phyloP scores from a whole-genome alignment of 2,797 vertebrate genomes.

The Myripristis jacobus region DNA sequence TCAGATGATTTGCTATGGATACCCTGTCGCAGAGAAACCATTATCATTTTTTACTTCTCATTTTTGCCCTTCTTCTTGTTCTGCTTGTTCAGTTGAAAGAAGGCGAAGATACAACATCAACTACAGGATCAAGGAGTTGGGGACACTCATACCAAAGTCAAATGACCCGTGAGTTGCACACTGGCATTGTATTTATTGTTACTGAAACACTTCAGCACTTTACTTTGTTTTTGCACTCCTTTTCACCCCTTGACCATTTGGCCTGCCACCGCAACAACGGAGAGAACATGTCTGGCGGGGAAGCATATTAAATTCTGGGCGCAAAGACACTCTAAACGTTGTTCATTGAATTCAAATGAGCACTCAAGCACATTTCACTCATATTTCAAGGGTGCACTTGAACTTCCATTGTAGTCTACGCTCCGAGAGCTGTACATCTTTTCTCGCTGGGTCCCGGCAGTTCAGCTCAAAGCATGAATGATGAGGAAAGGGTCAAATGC shows the following conservation, averaged over 20 bases:
- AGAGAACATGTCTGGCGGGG: slow-evolving; percentile 32
- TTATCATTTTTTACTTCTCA: slow-evolving; percentile 28
- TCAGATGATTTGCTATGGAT: slow-evolving; percentile 6
- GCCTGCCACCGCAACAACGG: slow-evolving; percentile 25
- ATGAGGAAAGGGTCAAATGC: slow-evolving; percentile 78
- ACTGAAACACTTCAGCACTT: slow-evolving; percentile 33
- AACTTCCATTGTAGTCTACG: slow-evolving; percentile 66
- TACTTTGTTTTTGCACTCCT: slow-evolving; percentile 6
- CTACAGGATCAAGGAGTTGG: slow-evolving; percentile 99
- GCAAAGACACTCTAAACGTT: slow-evolving; percentile 63
- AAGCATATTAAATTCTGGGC: slow-evolving; percentile 55
- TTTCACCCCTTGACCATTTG: background rate
- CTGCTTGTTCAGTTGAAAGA: slow-evolving; percentile 90
- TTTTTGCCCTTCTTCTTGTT: background rate
- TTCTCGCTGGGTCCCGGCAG: slow-evolving; percentile 53
- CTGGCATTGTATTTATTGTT: slow-evolving; percentile 30
- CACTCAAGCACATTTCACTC: slow-evolving; percentile 67
- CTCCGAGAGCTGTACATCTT: slow-evolving; percentile 60
- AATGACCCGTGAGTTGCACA: slow-evolving; percentile 95
- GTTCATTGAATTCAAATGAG: slow-evolving; percentile 74
- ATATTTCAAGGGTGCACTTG: slow-evolving; percentile 76
- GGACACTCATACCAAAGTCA: slow-evolving; percentile 98
- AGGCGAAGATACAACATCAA: slow-evolving; percentile 99
- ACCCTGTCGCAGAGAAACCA: slow-evolving; percentile 3
- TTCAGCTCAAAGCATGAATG: slow-evolving; percentile 69